Evolutionary conservation across 2,888 invertebrate genomes (phyloP), one percentile per base, ranked within the genome.

Genomic region (Helleia helle): DNA sequence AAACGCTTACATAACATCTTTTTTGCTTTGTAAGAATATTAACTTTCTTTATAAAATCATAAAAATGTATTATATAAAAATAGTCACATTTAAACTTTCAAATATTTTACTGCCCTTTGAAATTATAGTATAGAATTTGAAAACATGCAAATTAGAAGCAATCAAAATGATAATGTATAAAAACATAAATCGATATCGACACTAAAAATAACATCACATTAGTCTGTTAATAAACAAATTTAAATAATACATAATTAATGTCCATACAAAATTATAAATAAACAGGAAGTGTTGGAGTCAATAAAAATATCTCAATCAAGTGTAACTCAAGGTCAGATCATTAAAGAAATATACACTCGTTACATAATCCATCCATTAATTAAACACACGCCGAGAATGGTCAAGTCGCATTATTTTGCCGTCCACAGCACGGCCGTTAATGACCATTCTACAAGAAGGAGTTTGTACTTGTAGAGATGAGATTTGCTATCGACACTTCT

Each of bases 251-350:
- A 14, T 41, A 48, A 22, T 42, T 34, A 12, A 41, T 22, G 6
- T 22, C 7, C 22, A 22, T 22, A 45, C 49, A 49, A 48, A 52
- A 48, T 49, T 51, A 38, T 44, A 46, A 50, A 51, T 44, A 54
- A 58, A 52, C 61, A 63, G 63, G 59, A 63, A 63, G 51, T 42
- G 42, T 42, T 47, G 58, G 56, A 57, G 55, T 62, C 58, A 58
- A 59, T 63, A 63, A 65, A 71, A 72, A 73, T 73, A 77, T 70
- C 70, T 75, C 73, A 71, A 74, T 70, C 77, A 79, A 69, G 67
- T 62, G 64, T 61, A 55, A 49, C 50, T 58, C 69, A 71, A 81
- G 79, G 80, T 68, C 72, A 62, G 52, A 51, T 62, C 59, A 66
- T 70, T 67, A 71, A 72, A 71, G 66, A 72, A 67, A 65, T 58